Conservation (phyloP, 2,888 invertebrate genomes). For the Mycalesis mineus region DNA sequence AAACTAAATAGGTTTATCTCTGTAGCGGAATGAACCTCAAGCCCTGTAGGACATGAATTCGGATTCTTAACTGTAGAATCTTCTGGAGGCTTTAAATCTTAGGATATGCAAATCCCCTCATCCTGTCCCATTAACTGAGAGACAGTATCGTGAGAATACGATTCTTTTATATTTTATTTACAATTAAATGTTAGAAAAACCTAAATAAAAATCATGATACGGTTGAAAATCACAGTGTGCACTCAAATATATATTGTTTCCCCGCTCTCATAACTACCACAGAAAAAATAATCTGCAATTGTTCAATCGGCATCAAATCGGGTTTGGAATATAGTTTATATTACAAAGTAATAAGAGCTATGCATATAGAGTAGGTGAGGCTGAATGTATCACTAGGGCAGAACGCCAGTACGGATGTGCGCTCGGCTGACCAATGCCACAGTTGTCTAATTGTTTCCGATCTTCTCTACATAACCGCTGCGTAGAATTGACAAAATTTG, state of each 20-base stretch:
- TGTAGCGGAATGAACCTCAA: no score
- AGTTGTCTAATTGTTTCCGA: slow-evolving; percentile 76
- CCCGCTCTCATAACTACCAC: slow-evolving; percentile 12
- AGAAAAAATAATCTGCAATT: slow-evolving; percentile 20
- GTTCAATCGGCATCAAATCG: neutral
- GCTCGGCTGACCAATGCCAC: slow-evolving; percentile 73
- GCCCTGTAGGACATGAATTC: no score
- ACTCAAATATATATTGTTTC: slow-evolving; percentile 20
- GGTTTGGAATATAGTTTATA: slow-evolving; percentile 11
- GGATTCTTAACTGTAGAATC: no score
- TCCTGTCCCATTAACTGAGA: no score
- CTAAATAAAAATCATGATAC: neutral
- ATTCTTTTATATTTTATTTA: neutral
- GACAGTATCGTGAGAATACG: no score
- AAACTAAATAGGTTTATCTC: no score
- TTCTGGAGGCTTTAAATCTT: no score
- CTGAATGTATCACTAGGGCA: slow-evolving; percentile 63
- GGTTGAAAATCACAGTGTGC: slow-evolving; percentile 9
- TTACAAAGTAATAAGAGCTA: slow-evolving; percentile 7
- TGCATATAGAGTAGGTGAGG: slow-evolving; percentile 10
- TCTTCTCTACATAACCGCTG: slow-evolving; percentile 67
- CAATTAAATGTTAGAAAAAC: neutral
- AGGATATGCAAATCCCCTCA: no score
- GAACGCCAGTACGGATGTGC: slow-evolving; percentile 60
- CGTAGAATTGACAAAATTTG: slow-evolving; percentile 68